A percentile compares a stretch with the other conserved stretches of the same genome.
Conservation (phyloP, 2,797 vertebrate genomes). For the Tragelaphus oryx region DNA sequence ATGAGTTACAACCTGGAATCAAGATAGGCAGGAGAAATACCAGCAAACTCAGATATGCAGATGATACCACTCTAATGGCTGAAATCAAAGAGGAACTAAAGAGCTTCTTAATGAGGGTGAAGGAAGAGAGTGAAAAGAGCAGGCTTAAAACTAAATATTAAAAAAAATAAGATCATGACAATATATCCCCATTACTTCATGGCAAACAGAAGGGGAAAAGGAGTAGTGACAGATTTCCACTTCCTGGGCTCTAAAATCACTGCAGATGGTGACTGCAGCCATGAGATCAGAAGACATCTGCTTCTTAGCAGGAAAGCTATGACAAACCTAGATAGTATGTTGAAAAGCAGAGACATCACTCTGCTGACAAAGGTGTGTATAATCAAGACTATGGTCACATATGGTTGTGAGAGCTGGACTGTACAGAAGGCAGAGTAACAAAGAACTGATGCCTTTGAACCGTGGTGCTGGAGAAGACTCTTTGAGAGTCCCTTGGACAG, state of each 20-base stretch:
- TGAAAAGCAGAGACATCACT: not conserved
- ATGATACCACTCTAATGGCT: not conserved
- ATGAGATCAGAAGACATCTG: not conserved
- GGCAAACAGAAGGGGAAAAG: not conserved
- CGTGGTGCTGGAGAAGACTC: not conserved
- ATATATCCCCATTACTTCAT: not conserved
- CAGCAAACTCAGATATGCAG: not conserved
- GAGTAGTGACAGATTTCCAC: not conserved
- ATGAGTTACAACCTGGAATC: not conserved
- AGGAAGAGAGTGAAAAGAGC: not conserved
- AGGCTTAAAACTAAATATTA: not conserved
- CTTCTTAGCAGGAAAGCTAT: not conserved
- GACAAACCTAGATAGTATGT: not conserved
- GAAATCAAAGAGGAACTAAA: not conserved
- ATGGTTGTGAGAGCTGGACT: not conserved
- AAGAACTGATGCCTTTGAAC: not conserved
- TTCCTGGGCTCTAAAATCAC: not conserved
- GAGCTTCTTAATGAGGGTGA: not conserved
- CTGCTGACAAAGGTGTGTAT: not conserved
- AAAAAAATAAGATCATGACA: not conserved
- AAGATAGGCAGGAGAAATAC: not conserved
- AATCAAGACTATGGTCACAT: not conserved
- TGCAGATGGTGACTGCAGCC: not conserved
- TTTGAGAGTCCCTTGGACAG: not conserved
- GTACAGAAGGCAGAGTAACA: not conserved